Evolutionary conservation across 2,888 invertebrate genomes (phyloP).

Genomic region (Apantesis nais): DNA sequence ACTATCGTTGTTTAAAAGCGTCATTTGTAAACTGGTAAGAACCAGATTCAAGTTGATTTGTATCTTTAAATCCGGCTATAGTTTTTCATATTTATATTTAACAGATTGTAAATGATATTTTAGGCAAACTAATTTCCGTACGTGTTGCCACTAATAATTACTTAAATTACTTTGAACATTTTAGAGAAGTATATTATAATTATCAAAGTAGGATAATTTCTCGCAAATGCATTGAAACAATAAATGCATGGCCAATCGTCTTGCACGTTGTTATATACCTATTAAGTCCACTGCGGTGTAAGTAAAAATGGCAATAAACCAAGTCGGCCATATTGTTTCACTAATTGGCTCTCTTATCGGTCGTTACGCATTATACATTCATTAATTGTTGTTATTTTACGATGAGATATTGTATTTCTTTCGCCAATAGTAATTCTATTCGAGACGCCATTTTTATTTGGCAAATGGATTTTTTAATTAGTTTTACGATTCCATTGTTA

Average conservation of each 20-base stretch:
- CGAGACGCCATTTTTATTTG: conserved; percentile 45
- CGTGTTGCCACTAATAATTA: neutral
- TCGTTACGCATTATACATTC: conserved; percentile 70
- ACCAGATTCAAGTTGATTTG: neutral
- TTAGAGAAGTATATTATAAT: neutral
- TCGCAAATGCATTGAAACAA: conserved; percentile 61
- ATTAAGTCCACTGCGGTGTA: conserved; percentile 45
- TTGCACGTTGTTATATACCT: conserved; percentile 56
- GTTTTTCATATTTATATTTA: neutral
- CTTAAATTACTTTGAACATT: neutral
- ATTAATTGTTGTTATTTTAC: conserved; percentile 74
- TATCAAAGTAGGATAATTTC: conserved; percentile 57
- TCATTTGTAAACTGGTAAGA: neutral
- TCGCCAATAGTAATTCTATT: conserved; percentile 52
- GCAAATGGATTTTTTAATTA: conserved; percentile 44
- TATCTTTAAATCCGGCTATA: neutral
- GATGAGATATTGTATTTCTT: conserved; percentile 71
- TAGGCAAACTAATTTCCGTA: neutral
- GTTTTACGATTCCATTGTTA: conserved; percentile 41
- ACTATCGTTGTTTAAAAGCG: neutral
- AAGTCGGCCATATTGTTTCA: conserved; percentile 63
- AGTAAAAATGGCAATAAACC: conserved; percentile 64
- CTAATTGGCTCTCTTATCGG: conserved; percentile 79
- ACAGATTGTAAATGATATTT: neutral
- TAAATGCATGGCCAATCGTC: conserved; percentile 58